Percentiles rank a stretch among this genome's conserved stretches.
Evolutionary conservation across 2,797 vertebrate genomes (phyloP).

Genomic region (Varecia variegata): DNA sequence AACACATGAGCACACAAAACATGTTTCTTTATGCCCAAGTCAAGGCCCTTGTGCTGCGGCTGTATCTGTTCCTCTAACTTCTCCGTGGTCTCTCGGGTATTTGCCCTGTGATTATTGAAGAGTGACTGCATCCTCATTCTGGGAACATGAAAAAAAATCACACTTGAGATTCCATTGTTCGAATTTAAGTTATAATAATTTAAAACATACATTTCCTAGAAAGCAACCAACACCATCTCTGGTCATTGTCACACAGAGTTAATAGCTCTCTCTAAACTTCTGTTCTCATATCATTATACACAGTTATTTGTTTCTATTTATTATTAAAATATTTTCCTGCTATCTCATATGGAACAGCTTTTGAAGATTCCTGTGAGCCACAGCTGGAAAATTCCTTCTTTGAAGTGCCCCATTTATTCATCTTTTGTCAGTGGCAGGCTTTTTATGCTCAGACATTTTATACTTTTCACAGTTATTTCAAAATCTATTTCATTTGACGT

Average conservation of each 20-base stretch:
- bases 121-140: background rate
- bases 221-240: background rate
- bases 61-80: background rate
- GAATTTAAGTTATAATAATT: background rate
- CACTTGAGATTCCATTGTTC: background rate
- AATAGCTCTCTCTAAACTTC: background rate
- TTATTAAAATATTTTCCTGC: constrained; percentile 50
- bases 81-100: background rate
- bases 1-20: background rate
- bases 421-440: constrained; percentile 69
- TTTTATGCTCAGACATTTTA: constrained; percentile 66
- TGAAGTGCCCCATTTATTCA: constrained; percentile 74
- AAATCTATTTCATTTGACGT: constrained; percentile 66
- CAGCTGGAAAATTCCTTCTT: constrained; percentile 75
- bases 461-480: constrained; percentile 72
- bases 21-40: constrained; percentile 17
- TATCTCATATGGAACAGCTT: constrained; percentile 77
- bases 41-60: background rate
- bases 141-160: background rate
- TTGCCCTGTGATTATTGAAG: constrained; percentile 1
- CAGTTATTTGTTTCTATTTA: constrained; percentile 69
- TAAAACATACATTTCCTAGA: background rate
- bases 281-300: background rate
- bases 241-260: background rate
- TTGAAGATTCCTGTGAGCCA: constrained; percentile 61